phyloP scores from a whole-genome alignment of 2,113 vertebrate genomes.

The Tor tambroides region DNA sequence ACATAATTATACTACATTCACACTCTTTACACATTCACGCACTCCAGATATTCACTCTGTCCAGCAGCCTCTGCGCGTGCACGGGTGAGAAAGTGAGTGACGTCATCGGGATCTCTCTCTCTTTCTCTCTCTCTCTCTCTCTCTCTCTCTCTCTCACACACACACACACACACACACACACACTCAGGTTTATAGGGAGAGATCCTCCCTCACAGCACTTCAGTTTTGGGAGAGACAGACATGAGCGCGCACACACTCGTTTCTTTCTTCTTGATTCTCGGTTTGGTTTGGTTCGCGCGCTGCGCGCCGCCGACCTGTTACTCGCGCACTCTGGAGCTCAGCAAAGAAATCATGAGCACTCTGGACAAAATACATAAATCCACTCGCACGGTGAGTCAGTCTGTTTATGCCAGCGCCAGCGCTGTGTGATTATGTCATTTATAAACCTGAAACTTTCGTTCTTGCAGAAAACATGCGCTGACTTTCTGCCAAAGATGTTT shows the following conservation, averaged over 20 bases:
- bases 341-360: constrained; percentile 81
- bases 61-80: neutral
- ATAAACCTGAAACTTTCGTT: constrained; percentile 45
- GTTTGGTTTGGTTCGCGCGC: constrained; percentile 45
- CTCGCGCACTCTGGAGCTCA: constrained; percentile 81
- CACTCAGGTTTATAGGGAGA: neutral
- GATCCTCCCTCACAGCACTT: no score
- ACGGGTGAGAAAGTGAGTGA: neutral
- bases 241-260: constrained; percentile 39
- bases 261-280: constrained; percentile 54
- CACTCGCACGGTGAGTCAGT: constrained; percentile 79
- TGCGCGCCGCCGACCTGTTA: constrained; percentile 90
- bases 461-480: constrained; percentile 83
- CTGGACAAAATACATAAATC: constrained; percentile 77
- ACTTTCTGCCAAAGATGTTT: constrained; percentile 81
- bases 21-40: neutral
- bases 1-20: neutral
- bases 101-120: neutral
- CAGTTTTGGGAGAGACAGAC: neutral
- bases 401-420: no score
- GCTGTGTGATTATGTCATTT: neutral
- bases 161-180: neutral
- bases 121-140: no score
- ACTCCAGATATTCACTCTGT: neutral
- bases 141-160: no score